Evolutionary conservation across 2,888 invertebrate species (phyloP).

Genomic region (Drosophila tanythrix): DNA sequence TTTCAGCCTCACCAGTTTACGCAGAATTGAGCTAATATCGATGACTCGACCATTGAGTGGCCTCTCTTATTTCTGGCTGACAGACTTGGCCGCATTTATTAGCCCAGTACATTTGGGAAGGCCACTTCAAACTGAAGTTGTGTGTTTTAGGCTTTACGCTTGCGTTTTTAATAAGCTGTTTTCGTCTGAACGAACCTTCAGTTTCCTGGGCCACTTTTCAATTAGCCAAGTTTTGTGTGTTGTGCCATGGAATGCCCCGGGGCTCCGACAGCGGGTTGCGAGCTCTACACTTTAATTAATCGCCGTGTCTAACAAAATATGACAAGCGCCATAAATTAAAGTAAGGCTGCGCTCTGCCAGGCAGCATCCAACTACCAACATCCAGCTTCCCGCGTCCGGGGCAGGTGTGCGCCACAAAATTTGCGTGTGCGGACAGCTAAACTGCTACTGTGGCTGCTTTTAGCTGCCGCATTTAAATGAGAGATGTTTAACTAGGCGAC

Average conservation of each 20-base stretch:
- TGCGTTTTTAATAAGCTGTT: slow-evolving; percentile 77
- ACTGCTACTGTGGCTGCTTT: slow-evolving; percentile 66
- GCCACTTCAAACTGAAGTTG: slow-evolving; percentile 62
- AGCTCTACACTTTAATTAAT: slow-evolving; percentile 74
- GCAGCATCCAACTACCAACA: slow-evolving; percentile 28
- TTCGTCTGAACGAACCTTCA: slow-evolving; percentile 50
- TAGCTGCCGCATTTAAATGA: slow-evolving; percentile 74
- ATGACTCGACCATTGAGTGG: slow-evolving; percentile 78
- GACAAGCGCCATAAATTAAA: slow-evolving; percentile 81
- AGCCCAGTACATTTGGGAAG: slow-evolving; percentile 63
- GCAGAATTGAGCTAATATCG: slow-evolving; percentile 81
- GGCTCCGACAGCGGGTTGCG: slow-evolving; percentile 7
- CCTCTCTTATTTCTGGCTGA: slow-evolving; percentile 40
- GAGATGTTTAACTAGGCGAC: slow-evolving; percentile 80
- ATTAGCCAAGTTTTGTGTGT: slow-evolving; percentile 57
- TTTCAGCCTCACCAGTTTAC: slow-evolving; percentile 43
- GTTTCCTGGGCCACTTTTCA: slow-evolving; percentile 70
- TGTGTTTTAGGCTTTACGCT: slow-evolving; percentile 13
- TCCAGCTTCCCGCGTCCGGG: slow-evolving; percentile 12
- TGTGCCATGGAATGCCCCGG: slow-evolving; percentile 29
- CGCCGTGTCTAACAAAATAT: slow-evolving; percentile 80
- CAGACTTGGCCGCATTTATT: slow-evolving; percentile 65
- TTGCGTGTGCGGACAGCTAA: slow-evolving; percentile 80
- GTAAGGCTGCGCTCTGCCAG: slow-evolving; percentile 30
- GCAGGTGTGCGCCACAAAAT: slow-evolving; percentile 65